A percentile compares a stretch with the other conserved stretches of the same genome.
Evolutionary conservation across 2,113 vertebrate genomes (phyloP).

Genomic region (Coptodon bakossiorum): DNA sequence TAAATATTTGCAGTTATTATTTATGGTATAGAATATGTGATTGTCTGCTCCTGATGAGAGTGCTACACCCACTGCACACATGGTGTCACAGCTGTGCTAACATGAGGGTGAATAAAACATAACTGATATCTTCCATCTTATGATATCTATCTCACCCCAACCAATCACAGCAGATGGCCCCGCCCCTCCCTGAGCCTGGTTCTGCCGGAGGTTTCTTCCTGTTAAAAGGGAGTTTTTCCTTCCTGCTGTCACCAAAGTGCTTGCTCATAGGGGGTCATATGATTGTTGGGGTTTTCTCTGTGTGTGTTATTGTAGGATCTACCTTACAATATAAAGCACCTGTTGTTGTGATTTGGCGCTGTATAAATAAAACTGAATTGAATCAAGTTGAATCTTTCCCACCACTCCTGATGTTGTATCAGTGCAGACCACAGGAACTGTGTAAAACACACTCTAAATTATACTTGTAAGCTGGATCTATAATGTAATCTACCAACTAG

Average conservation of each 20-base stretch:
- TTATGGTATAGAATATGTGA: not conserved
- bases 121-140: not conserved
- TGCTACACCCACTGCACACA: not conserved
- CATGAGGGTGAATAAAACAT: not conserved
- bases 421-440: not conserved
- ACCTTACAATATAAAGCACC: accelerated
- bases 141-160: too few species aligned
- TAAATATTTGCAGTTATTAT: not conserved
- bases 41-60: not conserved
- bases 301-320: accelerated
- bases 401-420: not conserved
- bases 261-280: accelerated
- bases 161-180: too few species aligned
- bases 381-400: not conserved
- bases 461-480: not conserved
- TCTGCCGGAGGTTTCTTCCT: not conserved
- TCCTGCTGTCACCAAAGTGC: accelerated
- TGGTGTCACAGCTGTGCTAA: not conserved
- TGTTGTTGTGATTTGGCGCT: not conserved
- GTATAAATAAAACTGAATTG: not conserved
- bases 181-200: too few species aligned
- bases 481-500: not conserved
- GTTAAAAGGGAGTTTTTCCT: not conserved
- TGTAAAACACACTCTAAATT: not conserved
- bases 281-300: accelerated